Percentiles rank a stretch among this genome's conserved stretches.
Evolutionary conservation across 2,113 vertebrate genomes (phyloP).

Genomic region (Vulpes ferrilata): DNA sequence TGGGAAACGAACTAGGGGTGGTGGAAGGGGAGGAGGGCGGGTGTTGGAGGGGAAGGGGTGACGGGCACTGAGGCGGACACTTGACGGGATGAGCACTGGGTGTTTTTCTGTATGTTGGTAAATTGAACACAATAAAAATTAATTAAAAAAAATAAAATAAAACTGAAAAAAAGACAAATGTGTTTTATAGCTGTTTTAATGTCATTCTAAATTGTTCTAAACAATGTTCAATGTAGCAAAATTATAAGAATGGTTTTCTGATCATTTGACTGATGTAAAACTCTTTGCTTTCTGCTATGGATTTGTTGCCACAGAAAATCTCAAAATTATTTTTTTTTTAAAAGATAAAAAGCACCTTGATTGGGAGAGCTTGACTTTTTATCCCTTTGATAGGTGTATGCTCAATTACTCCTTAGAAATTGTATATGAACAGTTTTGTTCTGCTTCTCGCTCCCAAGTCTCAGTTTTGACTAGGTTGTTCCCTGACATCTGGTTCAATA

Average conservation of each 20-base stretch:
- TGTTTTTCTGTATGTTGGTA: too few relatives aligned
- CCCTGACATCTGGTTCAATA: conserved; percentile 74
- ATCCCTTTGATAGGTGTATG: conserved; percentile 67
- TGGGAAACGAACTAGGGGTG: too few relatives aligned
- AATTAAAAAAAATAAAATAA: too few relatives aligned
- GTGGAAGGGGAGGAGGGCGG: too few relatives aligned
- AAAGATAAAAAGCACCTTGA: conserved; percentile 65
- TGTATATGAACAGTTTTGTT: conserved; percentile 71
- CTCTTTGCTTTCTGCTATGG: conserved; percentile 56
- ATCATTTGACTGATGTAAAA: conserved; percentile 59
- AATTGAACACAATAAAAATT: too few relatives aligned
- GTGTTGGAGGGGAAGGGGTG: too few relatives aligned
- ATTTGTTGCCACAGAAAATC: conserved; percentile 78
- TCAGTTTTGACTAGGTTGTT: conserved; percentile 52
- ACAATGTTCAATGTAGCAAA: conserved; percentile 44
- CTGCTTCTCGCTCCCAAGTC: conserved; percentile 52
- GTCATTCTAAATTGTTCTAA: conserved; percentile 47
- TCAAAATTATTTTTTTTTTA: conserved; percentile 57
- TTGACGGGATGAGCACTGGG: too few relatives aligned
- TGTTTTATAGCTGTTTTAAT: conserved; percentile 43
- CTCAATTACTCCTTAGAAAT: conserved; percentile 80
- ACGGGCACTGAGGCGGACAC: too few relatives aligned
- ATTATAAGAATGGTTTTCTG: conserved; percentile 58
- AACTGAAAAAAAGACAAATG: background rate
- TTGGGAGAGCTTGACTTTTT: conserved; percentile 74